phyloP scores from a whole-genome alignment of 30 jellyfish, hydroid and myxozoan genomes.

The Turritopsis dohrnii region DNA sequence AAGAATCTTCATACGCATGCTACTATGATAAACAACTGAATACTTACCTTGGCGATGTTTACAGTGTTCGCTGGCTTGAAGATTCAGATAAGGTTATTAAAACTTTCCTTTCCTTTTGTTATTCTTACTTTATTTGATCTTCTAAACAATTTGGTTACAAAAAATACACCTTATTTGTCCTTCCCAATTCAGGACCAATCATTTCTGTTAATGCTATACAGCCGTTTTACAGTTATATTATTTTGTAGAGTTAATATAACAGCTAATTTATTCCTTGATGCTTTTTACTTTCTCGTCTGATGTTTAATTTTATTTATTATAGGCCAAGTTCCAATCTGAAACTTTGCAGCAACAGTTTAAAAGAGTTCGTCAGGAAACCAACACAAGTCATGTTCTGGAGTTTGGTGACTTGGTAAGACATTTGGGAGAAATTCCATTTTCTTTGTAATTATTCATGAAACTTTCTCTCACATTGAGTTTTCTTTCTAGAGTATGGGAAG shows the following conservation, averaged over 20 bases:
- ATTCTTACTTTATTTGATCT: no score
- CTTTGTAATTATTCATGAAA: neutral
- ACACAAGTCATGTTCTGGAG: conserved; percentile 82
- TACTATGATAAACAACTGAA: conserved; percentile 65
- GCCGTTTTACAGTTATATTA: no score
- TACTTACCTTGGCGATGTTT: conserved; percentile 95
- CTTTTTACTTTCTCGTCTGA: neutral
- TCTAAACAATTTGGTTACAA: no score
- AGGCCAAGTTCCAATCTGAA: conserved; percentile 65
- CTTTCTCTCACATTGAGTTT: neutral
- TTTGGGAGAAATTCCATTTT: neutral
- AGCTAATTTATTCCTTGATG: neutral
- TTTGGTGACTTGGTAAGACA: conserved; percentile 81
- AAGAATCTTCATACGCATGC: conserved; percentile 91
- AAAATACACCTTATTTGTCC: no score
- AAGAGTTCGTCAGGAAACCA: conserved; percentile 62
- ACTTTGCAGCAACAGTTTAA: conserved; percentile 65
- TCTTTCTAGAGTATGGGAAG: conserved; percentile 42
- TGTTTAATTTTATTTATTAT: neutral
- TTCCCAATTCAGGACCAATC: no score
- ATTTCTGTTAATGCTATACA: no score
- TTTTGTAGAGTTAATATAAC: no score
- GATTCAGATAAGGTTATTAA: conserved; percentile 76
- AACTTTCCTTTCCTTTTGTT: neutral
- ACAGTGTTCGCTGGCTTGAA: conserved; percentile 96